These are phyloP conservation scores for Karalla daura DNA, from an alignment of 2,797 vertebrate species.

Conservation along the genomic window DNA sequence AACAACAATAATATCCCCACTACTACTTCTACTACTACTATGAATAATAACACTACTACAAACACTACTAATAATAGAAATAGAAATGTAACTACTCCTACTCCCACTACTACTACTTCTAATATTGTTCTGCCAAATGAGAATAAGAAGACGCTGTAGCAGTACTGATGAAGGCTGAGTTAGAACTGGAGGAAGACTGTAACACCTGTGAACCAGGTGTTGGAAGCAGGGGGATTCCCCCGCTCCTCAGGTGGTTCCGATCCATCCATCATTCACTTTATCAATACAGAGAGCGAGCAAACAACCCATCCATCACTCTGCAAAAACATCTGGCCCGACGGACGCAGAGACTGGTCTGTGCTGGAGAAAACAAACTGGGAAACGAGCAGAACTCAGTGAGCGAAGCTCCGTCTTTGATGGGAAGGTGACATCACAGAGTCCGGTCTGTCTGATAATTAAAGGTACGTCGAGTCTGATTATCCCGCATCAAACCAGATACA, in stretches of 20 bases:
- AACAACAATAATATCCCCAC: too few species aligned
- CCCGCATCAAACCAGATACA: conserved; percentile 33
- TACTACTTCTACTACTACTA: too few species aligned
- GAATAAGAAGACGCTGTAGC: too few species aligned
- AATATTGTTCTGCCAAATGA: too few species aligned
- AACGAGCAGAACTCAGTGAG: too few species aligned
- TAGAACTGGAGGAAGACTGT: too few species aligned
- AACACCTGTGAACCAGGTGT: conserved; percentile 81
- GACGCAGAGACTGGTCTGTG: not conserved
- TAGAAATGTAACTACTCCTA: too few species aligned
- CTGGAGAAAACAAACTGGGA: too few species aligned
- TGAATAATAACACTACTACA: too few species aligned
- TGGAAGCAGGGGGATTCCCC: conserved; percentile 80
- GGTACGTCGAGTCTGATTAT: conserved; percentile 20
- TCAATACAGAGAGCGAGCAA: not conserved
- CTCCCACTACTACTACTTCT: too few species aligned
- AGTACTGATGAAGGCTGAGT: too few species aligned
- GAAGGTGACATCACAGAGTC: conserved; percentile 23
- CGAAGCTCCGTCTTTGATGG: conserved; percentile 1
- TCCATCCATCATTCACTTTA: conserved; percentile 17
- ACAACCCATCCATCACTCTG: not conserved
- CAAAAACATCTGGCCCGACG: not conserved
- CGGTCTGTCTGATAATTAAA: conserved; percentile 22
- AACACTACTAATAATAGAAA: too few species aligned
- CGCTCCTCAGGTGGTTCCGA: conserved; percentile 73